These are phyloP conservation scores for Doryteuthis pealeii DNA, from an alignment of 1,140 invertebrate species.

Conservation along the genomic window DNA sequence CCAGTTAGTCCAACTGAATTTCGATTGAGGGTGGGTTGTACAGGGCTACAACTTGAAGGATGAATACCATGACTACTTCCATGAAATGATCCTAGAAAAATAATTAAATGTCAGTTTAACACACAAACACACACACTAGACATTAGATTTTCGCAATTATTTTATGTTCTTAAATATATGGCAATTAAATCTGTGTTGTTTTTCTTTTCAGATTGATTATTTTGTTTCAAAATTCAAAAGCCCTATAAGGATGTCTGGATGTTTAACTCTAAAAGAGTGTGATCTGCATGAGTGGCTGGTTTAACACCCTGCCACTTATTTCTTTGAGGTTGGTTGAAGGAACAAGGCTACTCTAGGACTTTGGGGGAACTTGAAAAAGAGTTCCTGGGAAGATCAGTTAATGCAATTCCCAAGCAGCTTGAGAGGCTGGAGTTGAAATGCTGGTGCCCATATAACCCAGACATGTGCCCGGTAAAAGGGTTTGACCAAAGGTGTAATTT, in stretches of 20 bases:
- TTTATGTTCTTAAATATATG: not conserved
- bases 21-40: not conserved
- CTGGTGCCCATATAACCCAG: too few species aligned
- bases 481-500: too few species aligned
- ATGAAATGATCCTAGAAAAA: constrained; percentile 1
- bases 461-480: too few species aligned
- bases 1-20: not conserved
- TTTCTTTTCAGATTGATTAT: too few species aligned
- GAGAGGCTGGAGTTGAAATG: not conserved
- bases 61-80: not conserved
- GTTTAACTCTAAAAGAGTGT: not conserved
- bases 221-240: too few species aligned
- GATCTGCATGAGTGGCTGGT: not conserved
- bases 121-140: not conserved
- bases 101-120: not conserved
- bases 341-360: too few species aligned
- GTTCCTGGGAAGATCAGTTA: not conserved
- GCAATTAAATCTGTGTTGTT: too few species aligned
- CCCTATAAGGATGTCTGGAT: too few species aligned
- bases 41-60: not conserved
- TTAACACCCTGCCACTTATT: not conserved
- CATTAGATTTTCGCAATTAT: not conserved
- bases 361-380: not conserved
- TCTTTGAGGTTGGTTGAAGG: too few species aligned
- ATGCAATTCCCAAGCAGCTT: not conserved